Evolutionary conservation across 1,140 invertebrate genomes (phyloP).

Genomic region (Drosophila fuyamai): DNA sequence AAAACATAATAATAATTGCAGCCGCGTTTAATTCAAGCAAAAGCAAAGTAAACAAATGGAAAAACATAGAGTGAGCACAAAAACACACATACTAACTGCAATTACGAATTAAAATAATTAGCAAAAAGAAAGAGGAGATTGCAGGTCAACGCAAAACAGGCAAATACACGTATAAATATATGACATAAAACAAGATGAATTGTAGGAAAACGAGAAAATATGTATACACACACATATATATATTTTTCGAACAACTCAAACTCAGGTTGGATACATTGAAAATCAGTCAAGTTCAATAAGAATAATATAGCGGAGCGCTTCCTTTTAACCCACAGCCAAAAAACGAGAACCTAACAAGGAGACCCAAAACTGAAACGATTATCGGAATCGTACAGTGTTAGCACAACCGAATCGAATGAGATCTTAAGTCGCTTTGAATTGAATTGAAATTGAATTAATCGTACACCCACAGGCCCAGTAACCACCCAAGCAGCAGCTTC

Average conservation of each 20-base stretch:
- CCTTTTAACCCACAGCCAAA: constrained; percentile 77
- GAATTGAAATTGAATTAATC: constrained; percentile 60
- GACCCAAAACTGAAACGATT: constrained; percentile 15
- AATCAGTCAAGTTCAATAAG: constrained; percentile 79
- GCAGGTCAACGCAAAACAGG: constrained; percentile 35
- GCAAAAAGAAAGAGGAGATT: constrained; percentile 31
- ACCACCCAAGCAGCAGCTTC: constrained; percentile 50
- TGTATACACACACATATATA: constrained; percentile 54
- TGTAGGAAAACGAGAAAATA: constrained; percentile 38
- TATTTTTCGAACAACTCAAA: constrained; percentile 84
- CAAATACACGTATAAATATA: constrained; percentile 50
- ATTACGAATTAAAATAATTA: constrained; percentile 58
- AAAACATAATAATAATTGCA: constrained; percentile 60
- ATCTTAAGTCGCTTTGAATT: constrained; percentile 41
- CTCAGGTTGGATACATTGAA: constrained; percentile 82
- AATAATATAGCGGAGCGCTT: constrained; percentile 80
- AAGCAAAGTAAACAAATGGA: constrained; percentile 50
- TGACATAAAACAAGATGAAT: constrained; percentile 20
- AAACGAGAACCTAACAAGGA: constrained; percentile 25
- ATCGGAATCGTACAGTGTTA: too few species aligned
- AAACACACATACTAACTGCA: constrained; percentile 64
- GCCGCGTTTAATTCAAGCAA: constrained; percentile 67
- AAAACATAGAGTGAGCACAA: constrained; percentile 82
- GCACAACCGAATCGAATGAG: constrained; percentile 14
- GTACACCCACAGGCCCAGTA: constrained; percentile 66